Base-by-base conservation (phyloP, 2,113 vertebrate genomes). In the Lethenteron camtschaticum region DNA sequence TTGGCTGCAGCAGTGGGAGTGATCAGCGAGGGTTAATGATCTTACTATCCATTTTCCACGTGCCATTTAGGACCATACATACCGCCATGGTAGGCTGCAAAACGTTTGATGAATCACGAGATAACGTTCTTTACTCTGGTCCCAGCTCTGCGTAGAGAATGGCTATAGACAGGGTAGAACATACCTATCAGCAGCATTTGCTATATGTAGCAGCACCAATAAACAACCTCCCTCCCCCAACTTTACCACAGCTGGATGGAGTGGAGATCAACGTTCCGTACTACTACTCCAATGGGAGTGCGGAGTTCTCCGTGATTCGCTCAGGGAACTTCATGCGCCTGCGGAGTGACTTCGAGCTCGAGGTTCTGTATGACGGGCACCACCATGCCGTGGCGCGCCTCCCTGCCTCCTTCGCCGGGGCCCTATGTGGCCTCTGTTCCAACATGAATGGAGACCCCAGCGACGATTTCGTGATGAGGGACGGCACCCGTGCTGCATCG, bases 291-390 rank as follows among this genome's bases (percentile, higher is more conserved):
- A 66, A 66, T 24, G 24, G 24, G n/a, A 9, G n/a, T 3, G 63
- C n/a, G n/a, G n/a, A 16, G n/a, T 24, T 66, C 8, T 8, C 10
- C 24, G 63, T 66, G 2, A 9, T 16, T 16, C 63, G 63, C 63
- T 66, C n/a, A 24, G 63, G 63, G n/a, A 16, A n/a, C 63, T 66
- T 24, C 63, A n/a, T 66, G 63, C 24, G 24, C 63, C n/a, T 66
- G 63, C 10, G 63, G n/a, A 66, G n/a, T 9, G n/a, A n/a, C 63
- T 66, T 66, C 24, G 63, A 24, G 24, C 63, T 66, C 24, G 63
- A 24, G 9, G 63, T 24, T 10, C 9, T 24, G 24, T 66, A 66
- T 66, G 63, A 66, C 24, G 63, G 63, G 9, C 9, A 66, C 63
- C 63, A 66, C 10, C 9, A 16, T 11, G 63, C 63, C 24, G n/a